Percentiles rank a stretch among this genome's conserved stretches.
phyloP scores from a whole-genome alignment of 2,113 vertebrate species.

The Sphaerodactylus townsendi region DNA sequence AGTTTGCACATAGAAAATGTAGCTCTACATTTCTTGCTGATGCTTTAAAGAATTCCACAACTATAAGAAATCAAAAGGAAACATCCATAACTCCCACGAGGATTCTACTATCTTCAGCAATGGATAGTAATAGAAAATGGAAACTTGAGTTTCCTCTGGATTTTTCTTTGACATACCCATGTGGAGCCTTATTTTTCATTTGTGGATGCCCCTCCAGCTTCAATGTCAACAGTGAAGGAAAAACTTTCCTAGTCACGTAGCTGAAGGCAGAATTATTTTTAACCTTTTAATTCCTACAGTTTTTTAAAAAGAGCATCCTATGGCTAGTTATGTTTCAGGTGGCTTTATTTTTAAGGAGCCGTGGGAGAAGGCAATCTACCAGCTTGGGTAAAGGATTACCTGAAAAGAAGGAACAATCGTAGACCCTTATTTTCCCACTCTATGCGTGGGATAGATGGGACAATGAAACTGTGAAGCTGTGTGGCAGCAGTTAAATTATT shows the following conservation, averaged over 20 bases:
- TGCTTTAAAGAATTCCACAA: conserved; percentile 52
- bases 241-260: conserved; percentile 42
- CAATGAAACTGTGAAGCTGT: conserved; percentile 66
- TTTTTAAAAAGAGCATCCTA: conserved; percentile 24
- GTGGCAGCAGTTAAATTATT: conserved; percentile 60
- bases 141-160: conserved; percentile 58
- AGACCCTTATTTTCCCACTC: neutral
- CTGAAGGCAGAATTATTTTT: conserved; percentile 13
- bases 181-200: conserved; percentile 63
- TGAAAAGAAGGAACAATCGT: conserved; percentile 37
- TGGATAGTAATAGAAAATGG: conserved; percentile 42
- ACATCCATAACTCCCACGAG: conserved; percentile 38
- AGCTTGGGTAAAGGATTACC: neutral
- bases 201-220: conserved; percentile 53
- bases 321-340: conserved; percentile 12
- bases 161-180: conserved; percentile 51
- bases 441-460: conserved; percentile 11
- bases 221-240: conserved; percentile 33
- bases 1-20: conserved; percentile 42
- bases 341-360: conserved; percentile 41
- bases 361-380: conserved; percentile 26
- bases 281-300: conserved; percentile 26
- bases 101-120: conserved; percentile 48
- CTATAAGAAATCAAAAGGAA: conserved; percentile 13
- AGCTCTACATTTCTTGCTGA: conserved; percentile 40